Conservation (phyloP, 2,888 invertebrate species). For the Resseliella maxima region DNA sequence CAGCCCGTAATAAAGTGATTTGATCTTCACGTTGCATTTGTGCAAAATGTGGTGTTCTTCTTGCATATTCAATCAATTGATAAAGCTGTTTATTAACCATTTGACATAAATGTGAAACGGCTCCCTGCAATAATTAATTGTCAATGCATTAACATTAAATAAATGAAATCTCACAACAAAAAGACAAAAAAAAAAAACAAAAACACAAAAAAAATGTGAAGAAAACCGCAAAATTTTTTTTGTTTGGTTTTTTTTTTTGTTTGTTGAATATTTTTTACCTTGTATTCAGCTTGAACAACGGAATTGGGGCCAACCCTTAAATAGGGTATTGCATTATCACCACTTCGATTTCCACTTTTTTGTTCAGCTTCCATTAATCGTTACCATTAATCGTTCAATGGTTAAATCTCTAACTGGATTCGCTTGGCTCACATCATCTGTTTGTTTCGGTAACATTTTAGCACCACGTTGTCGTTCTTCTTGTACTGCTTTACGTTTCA, state of each 20-base stretch:
- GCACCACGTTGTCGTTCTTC: constrained; percentile 91
- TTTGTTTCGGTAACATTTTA: constrained; percentile 66
- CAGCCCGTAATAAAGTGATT: constrained; percentile 85
- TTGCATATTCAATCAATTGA: constrained; percentile 97
- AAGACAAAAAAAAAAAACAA: constrained; percentile 45
- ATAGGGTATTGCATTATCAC: constrained; percentile 66
- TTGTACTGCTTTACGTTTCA: constrained; percentile 97
- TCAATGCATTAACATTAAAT: constrained; percentile 7
- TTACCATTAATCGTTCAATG: constrained; percentile 89
- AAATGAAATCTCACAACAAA: not conserved
- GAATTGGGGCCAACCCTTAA: constrained; percentile 72
- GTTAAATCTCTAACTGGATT: constrained; percentile 83
- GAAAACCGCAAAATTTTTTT: not conserved
- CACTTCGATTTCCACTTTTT: constrained; percentile 67
- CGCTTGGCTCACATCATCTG: constrained; percentile 65
- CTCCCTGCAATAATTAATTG: constrained; percentile 68
- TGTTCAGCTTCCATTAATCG: constrained; percentile 94
- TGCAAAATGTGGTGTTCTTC: constrained; percentile 94
- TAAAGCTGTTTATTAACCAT: constrained; percentile 93
- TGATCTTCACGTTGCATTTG: constrained; percentile 94
- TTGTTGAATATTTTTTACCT: constrained; percentile 60
- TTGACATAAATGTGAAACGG: constrained; percentile 76
- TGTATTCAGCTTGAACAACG: constrained; percentile 70
- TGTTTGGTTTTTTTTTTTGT: not conserved
- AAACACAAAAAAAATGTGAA: not conserved